Base-by-base conservation (phyloP, 2,113 vertebrate species). In the Hyperoodon ampullatus region DNA sequence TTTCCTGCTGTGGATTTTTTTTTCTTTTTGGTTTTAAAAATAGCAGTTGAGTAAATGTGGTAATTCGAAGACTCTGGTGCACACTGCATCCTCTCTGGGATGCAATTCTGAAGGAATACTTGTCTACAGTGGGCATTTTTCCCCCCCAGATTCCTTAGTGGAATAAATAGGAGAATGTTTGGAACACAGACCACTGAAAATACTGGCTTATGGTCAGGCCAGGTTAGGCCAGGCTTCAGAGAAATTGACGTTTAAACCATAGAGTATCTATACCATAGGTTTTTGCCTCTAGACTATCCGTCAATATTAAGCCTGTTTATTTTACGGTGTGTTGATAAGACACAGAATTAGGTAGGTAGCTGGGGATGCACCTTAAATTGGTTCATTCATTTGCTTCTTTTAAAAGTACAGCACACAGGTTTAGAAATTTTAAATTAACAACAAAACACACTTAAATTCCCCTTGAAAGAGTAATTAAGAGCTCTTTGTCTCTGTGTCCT, bases 1-100 rank as follows among this genome's bases (percentile, higher is more conserved):
- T 94, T 95, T 94, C 60, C 89, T 95, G 70, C 53, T 94, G 78
- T 91, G 78, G 70, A 61, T 93, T 93, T 87, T 84, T 42, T 83
- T 81, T 94, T 68, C 3, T 83, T 89, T 65, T 92, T 88, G 70
- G 33, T 90, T 93, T 98, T 95, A 94, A 95, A 97, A 98, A 97
- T 86, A 96, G 91, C 58, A 87, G 60, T 93, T 93, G 84, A 94
- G 77, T 77, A 88, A 94, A 96, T 95, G 91, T 71, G 39, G 93
- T 91, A 89, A 93, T 90, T 92, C 3, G 14, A 42, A 93, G 60
- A 68, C n/a, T 71, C 58, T 90, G 53, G 86, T 89, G 8, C 55
- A 35, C 21, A 33, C n/a, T 84, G 47, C 44, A 33, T 87, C 53
- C 53, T 95, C 39, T 84, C 6, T 91, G 35, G 33, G 74, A 92